Percentiles rank a stretch among this genome's conserved stretches.
Evolutionary conservation across 2,113 vertebrate species (phyloP).

Genomic region (Alouatta palliata): DNA sequence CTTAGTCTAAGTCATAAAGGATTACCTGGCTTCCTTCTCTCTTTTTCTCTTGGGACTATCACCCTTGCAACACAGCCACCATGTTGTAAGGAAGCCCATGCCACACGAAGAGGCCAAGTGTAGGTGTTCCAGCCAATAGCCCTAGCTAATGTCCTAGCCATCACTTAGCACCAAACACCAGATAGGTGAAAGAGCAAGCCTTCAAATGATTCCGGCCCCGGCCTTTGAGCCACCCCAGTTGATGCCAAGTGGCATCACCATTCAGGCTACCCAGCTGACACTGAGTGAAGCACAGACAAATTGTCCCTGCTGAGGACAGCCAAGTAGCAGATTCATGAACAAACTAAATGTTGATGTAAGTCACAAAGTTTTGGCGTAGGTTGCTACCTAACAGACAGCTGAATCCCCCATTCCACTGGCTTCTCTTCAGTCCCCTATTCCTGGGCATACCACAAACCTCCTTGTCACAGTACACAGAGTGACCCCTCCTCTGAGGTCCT

Average conservation of each 20-base stretch:
- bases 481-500: background rate
- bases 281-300: background rate
- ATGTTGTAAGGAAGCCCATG: constrained; percentile 4
- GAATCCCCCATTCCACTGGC: background rate
- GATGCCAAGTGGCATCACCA: background rate
- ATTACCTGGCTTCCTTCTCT: background rate
- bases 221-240: background rate
- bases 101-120: background rate
- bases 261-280: background rate
- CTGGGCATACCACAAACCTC: background rate
- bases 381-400: background rate
- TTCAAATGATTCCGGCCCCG: background rate
- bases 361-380: background rate
- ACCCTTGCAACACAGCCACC: background rate
- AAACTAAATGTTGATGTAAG: background rate
- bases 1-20: background rate
- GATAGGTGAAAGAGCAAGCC: background rate
- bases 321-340: background rate
- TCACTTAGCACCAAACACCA: background rate
- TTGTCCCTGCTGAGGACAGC: background rate
- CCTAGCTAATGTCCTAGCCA: background rate
- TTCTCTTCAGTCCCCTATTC: background rate
- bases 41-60: background rate
- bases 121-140: background rate
- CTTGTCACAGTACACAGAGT: background rate